Evolutionary conservation across 2,113 vertebrate species (phyloP).

Genomic region (Thomomys bottae): DNA sequence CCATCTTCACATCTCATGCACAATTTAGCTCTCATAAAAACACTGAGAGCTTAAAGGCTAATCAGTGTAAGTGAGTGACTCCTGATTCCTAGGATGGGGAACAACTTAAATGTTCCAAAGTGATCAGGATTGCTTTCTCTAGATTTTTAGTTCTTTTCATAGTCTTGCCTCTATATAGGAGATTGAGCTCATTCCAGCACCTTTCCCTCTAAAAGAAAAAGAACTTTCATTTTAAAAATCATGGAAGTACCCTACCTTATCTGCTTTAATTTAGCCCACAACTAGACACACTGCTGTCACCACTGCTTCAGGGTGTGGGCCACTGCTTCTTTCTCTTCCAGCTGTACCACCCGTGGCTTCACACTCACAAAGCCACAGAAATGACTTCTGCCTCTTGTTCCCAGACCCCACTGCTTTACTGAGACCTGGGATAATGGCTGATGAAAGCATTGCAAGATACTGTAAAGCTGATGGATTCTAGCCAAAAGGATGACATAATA

Average conservation of each 20-base stretch:
- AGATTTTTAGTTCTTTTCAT: neutral
- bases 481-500: conserved; percentile 54
- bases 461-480: conserved; percentile 33
- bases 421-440: neutral
- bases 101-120: neutral
- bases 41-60: neutral
- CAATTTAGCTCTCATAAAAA: conserved; percentile 4
- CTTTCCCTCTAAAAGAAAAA: neutral
- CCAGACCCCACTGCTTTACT: neutral
- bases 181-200: neutral
- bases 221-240: neutral
- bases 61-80: neutral
- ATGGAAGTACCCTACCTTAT: neutral
- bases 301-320: neutral
- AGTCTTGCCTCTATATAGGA: neutral
- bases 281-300: neutral
- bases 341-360: neutral
- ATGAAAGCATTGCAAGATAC: conserved; percentile 9
- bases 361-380: neutral
- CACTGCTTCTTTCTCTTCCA: neutral
- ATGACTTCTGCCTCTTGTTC: neutral
- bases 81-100: neutral
- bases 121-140: neutral
- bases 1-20: neutral
- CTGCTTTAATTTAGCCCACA: neutral